Evolutionary conservation across 1,140 invertebrate species (phyloP).

Genomic region (Drosophila pruinosa): DNA sequence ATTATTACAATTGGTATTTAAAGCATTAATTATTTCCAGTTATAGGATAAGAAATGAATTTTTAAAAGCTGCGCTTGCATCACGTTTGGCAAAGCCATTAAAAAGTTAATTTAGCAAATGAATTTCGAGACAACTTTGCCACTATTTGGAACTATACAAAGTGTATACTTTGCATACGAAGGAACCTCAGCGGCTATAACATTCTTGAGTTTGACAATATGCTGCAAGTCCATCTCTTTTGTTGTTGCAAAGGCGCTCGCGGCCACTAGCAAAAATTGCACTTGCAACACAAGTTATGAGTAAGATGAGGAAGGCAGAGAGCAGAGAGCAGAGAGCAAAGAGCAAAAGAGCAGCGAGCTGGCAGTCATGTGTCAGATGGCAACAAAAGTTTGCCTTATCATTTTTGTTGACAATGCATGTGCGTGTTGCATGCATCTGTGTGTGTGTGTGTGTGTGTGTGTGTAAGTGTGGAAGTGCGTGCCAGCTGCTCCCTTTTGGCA

Average conservation of each 20-base stretch:
- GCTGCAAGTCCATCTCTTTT: background rate
- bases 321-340: background rate
- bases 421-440: background rate
- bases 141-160: too few species aligned
- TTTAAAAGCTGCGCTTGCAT: too few species aligned
- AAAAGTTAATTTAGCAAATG: too few species aligned
- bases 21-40: too few species aligned
- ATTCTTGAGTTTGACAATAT: background rate
- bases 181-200: background rate
- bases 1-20: too few species aligned
- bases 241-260: background rate
- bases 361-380: background rate
- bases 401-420: constrained; percentile 39
- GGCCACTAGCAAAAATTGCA: background rate
- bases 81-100: too few species aligned
- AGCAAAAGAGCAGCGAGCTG: background rate
- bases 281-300: background rate
- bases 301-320: background rate
- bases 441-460: background rate
- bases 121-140: too few species aligned
- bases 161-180: too few species aligned
- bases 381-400: constrained; percentile 28
- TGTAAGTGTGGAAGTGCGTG: constrained; percentile 8
- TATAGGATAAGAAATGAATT: too few species aligned
- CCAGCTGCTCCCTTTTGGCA: constrained; percentile 18